Base-by-base conservation (phyloP, 2,797 vertebrate species). In the Siniperca obscura region DNA sequence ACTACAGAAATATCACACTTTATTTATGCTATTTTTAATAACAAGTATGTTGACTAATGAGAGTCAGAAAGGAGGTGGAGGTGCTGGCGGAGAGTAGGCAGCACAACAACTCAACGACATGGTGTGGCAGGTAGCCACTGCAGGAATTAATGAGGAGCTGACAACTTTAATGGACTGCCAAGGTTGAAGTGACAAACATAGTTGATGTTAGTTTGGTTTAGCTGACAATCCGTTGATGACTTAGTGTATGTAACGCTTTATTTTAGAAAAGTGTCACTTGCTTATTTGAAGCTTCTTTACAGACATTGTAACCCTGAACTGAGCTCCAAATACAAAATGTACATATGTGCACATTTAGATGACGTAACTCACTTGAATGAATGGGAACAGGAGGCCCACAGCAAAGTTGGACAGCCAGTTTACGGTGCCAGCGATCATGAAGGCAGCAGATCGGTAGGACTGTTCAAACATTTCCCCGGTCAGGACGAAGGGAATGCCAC, bases 321-420 rank as follows among this genome's bases (percentile, higher is more conserved):
- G 21, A 60, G 42, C 34, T 56, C 30, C 70, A 42, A 40, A 25
- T 2, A 19, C 5, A 52, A 19, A 14, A 38, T 50, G 19, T 10
- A 34, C 57, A 59, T 3, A 34, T 27, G 22, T 21, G 61, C 3
- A 67, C 13, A 38, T 46, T 44, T 7, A 70, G 62, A 81, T 25
- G 48, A 19, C 16, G 19, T 36, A 50, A 89, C 93, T 88, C 92
- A 99, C 98, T 95, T 99, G 98, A 86, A 99, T 97, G 90, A 97
- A 98, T 0, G 98, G 98, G 85, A 99, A 99, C 67, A 99, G 89
- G 67, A 99, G 95, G 30, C 98, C 97, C 2, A 99, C 96, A 0
- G 93, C 62, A 0, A 98, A 99, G 94, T 98, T 99, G 84, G 95
- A 94, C 56, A 99, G 94, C 98, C 98, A 99, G 93, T 97, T 98